These are phyloP conservation scores for Furcula furcula DNA, from an alignment of 2,888 invertebrate species.

Conservation along the genomic window DNA sequence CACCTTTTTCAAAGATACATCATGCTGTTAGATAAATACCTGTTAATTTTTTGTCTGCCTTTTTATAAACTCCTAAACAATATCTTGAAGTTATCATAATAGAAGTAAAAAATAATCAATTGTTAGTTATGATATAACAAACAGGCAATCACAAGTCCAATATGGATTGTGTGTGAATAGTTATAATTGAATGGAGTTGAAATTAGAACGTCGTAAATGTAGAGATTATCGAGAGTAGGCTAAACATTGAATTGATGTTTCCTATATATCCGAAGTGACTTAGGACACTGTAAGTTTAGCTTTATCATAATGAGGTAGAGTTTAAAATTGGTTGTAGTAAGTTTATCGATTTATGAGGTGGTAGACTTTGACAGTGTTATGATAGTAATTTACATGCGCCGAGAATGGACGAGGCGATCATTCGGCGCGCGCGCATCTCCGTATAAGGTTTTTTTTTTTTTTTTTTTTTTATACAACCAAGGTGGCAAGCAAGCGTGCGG, in stretches of 20 bases:
- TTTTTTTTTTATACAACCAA: no score
- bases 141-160: slow-evolving; percentile 25
- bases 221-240: slow-evolving; percentile 45
- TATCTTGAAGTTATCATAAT: slow-evolving; percentile 6
- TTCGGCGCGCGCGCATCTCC: slow-evolving; percentile 25
- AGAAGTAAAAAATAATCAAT: slow-evolving; percentile 16
- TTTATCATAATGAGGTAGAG: slow-evolving; percentile 8
- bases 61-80: slow-evolving; percentile 8
- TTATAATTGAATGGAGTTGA: slow-evolving; percentile 50
- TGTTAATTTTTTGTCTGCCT: slow-evolving; percentile 19
- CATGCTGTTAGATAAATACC: slow-evolving; percentile 18
- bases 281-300: neutral
- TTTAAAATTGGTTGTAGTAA: slow-evolving; percentile 9
- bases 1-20: slow-evolving; percentile 16
- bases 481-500: no score
- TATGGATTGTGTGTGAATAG: slow-evolving; percentile 43
- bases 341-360: slow-evolving; percentile 14
- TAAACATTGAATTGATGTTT: slow-evolving; percentile 16
- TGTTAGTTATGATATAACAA: slow-evolving; percentile 22
- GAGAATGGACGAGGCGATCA: slow-evolving; percentile 37
- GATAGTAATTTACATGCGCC: slow-evolving; percentile 54
- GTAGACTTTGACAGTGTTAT: slow-evolving; percentile 46
- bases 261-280: slow-evolving; percentile 3
- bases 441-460: no score
- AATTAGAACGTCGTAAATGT: slow-evolving; percentile 42